Conservation (phyloP, 2,113 vertebrate genomes). For the Sinocyclocheilus grahami region DNA sequence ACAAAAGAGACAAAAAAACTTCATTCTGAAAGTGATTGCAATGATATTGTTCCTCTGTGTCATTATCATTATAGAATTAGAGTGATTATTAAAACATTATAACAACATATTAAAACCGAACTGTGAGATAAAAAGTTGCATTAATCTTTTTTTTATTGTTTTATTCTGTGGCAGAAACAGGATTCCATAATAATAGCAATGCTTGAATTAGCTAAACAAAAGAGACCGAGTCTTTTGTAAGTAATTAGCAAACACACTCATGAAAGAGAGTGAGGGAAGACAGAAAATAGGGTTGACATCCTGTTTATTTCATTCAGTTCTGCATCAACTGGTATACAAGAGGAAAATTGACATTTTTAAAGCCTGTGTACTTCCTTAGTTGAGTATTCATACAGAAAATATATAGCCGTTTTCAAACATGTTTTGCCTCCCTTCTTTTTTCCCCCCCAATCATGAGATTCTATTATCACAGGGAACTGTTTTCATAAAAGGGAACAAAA, state of each 20-base stretch:
- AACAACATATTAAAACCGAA: too few species aligned
- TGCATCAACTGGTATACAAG: neutral
- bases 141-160: too few species aligned
- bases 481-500: neutral
- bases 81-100: too few species aligned
- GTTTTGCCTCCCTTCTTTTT: neutral
- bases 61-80: too few species aligned
- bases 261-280: neutral
- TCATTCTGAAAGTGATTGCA: too few species aligned
- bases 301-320: slow-evolving; percentile 34
- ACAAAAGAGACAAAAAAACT: too few species aligned
- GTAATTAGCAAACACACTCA: neutral
- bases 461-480: neutral
- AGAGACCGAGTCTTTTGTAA: neutral
- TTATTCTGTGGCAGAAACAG: too few species aligned
- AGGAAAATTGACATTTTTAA: neutral
- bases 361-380: neutral
- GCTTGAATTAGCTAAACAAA: neutral
- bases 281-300: neutral
- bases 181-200: neutral
- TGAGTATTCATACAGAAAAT: neutral
- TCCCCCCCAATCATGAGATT: neutral
- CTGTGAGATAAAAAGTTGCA: too few species aligned
- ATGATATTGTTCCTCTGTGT: too few species aligned
- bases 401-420: neutral